phyloP scores from a whole-genome alignment of 1,140 invertebrate species.

The Bacillus rossius region DNA sequence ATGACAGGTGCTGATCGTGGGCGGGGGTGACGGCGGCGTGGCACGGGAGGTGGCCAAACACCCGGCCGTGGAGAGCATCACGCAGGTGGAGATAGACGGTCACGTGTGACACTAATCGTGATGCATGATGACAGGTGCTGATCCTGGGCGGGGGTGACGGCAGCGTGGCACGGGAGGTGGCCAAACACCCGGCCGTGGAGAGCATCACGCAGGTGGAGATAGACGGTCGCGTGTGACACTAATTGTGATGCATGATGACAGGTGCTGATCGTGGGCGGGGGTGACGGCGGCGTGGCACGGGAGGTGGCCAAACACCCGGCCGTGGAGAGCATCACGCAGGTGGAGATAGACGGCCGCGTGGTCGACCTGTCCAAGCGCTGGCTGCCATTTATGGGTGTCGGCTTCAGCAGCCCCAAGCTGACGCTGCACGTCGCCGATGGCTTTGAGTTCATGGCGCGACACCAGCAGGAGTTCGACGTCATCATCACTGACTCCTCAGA shows the following conservation, averaged over 20 bases:
- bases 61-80: constrained; percentile 77
- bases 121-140: constrained; percentile 63
- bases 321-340: constrained; percentile 83
- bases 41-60: constrained; percentile 93
- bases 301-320: constrained; percentile 91
- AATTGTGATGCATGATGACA: constrained; percentile 25
- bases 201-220: constrained; percentile 92
- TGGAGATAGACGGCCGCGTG: constrained; percentile 93
- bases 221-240: constrained; percentile 50
- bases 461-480: constrained; percentile 86
- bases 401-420: constrained; percentile 80
- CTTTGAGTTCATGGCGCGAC: constrained; percentile 89
- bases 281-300: constrained; percentile 93
- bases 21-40: constrained; percentile 96
- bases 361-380: constrained; percentile 88
- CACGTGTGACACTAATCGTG: too few relatives aligned
- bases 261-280: constrained; percentile 95
- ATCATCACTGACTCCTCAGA: constrained; percentile 99
- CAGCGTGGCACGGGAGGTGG: constrained; percentile 90
- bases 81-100: constrained; percentile 94
- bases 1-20: constrained; percentile 94
- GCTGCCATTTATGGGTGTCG: constrained; percentile 85
- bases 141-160: constrained; percentile 98
- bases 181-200: constrained; percentile 88
- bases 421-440: constrained; percentile 87